Percentiles rank a stretch among this genome's conserved stretches.
These are phyloP conservation scores for Diplazon laetatorius DNA, from an alignment of 2,888 invertebrate species.

Conservation along the genomic window DNA sequence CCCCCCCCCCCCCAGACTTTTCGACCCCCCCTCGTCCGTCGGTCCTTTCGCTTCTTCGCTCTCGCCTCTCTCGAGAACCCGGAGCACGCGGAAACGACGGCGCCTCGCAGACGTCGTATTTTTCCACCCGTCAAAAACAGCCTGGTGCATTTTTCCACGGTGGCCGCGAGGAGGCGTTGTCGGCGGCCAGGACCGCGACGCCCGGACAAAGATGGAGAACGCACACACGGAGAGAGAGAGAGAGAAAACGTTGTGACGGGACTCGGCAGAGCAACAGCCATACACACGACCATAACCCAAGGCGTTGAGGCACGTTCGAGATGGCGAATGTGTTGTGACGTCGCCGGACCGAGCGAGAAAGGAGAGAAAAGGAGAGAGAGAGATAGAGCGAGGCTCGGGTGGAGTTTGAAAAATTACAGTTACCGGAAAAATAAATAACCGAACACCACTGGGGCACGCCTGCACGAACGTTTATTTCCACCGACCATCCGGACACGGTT, in stretches of 20 bases:
- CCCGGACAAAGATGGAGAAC: conserved; percentile 9
- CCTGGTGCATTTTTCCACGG: conserved; percentile 78
- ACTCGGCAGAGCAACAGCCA: conserved; percentile 11
- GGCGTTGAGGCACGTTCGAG: background rate
- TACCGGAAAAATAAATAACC: conserved; percentile 79
- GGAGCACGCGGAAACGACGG: conserved; percentile 69
- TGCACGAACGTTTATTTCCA: conserved; percentile 75
- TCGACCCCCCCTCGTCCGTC: background rate
- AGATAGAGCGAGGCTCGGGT: conserved; percentile 62
- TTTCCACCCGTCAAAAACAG: conserved; percentile 79
- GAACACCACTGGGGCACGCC: conserved; percentile 70
- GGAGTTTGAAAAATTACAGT: conserved; percentile 79
- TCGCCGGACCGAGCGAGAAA: background rate
- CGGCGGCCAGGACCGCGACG: conserved; percentile 13
- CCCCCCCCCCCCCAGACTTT: conserved; percentile 25
- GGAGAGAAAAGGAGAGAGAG: background rate
- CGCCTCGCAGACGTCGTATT: conserved; percentile 72
- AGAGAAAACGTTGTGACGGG: too few relatives aligned
- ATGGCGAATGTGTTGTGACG: background rate
- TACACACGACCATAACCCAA: conserved; percentile 11
- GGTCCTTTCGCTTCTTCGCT: conserved; percentile 39
- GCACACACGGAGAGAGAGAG: too few relatives aligned
- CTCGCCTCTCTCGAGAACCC: conserved; percentile 61
- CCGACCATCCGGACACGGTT: conserved; percentile 66
- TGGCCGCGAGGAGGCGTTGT: conserved; percentile 19